phyloP scores from a whole-genome alignment of 2,113 vertebrate species.

The Lepus europaeus region DNA sequence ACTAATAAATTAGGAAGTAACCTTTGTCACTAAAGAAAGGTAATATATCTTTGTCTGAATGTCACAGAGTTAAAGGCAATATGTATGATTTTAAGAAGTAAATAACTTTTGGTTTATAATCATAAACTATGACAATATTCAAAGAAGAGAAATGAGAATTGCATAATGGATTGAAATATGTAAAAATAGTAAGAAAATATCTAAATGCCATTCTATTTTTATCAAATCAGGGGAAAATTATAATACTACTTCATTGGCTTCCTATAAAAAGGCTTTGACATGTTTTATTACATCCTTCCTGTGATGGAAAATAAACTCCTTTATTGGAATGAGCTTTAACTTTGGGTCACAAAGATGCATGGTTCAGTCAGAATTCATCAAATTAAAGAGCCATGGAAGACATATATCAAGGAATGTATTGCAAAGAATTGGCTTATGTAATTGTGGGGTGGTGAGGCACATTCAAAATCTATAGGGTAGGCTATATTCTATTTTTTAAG shows the following conservation, averaged over 20 bases:
- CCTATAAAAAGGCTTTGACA: slow-evolving; percentile 6
- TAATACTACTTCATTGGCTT: background rate
- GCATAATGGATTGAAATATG: slow-evolving; percentile 41
- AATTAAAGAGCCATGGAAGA: background rate
- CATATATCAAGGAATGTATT: background rate
- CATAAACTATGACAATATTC: slow-evolving; percentile 41
- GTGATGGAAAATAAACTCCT: slow-evolving; percentile 44
- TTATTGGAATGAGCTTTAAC: slow-evolving; percentile 1
- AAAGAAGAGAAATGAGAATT: slow-evolving; percentile 48
- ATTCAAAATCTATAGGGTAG: background rate
- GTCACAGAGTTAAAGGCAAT: slow-evolving; percentile 12
- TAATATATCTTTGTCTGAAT: slow-evolving; percentile 16
- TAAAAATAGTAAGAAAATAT: background rate
- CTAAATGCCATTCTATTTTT: slow-evolving; percentile 35
- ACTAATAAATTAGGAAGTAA: slow-evolving; percentile 45
- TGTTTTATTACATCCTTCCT: background rate
- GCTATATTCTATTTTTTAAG: background rate
- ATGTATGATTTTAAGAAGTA: slow-evolving; percentile 45
- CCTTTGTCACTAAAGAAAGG: slow-evolving; percentile 1
- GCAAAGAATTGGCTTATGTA: background rate
- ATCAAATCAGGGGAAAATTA: slow-evolving; percentile 22
- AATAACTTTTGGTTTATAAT: slow-evolving; percentile 29
- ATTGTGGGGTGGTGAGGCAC: background rate
- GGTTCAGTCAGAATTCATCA: background rate
- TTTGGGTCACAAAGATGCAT: background rate